Base-by-base conservation (phyloP, 2,113 vertebrate species). In the Lanius ludovicianus region DNA sequence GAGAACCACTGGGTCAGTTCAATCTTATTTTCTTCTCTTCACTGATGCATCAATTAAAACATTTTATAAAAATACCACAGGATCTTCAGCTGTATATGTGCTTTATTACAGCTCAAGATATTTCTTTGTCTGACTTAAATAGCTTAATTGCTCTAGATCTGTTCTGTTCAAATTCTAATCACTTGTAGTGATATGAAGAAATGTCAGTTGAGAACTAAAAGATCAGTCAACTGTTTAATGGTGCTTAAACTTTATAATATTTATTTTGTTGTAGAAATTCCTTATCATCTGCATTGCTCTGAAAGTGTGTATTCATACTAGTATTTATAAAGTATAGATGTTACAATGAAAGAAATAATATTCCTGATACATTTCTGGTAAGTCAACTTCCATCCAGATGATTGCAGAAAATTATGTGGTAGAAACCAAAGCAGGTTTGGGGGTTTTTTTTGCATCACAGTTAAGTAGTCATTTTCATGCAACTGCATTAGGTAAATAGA, bases 301-400 rank as follows among this genome's bases (percentile, higher is more conserved):
- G 18, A 24, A 67, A 55, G 17, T 47, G 10, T 55, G 16, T 62
- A 33, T 60, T 59, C 64, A 42, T 67, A 35, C 12, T 67, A 42
- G 2, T 59, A 22, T 56, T 70, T 71, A 8, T 60, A 35, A 90
- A 63, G 9, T 55, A 10, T 22, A 50, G 30, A 11, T 30, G 35
- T 41, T 71, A 15, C 11, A 52, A 10, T 78, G 35, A 60, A 52
- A 82, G 27, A 3, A 56, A 35, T 76, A 1, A 10, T 71, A 16
- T 64, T 81, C 25, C n/a, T 71, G 28, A 60, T 65, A 22, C 10
- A 9, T 65, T 41, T 71, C 30, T 68, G n/a, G 35, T 64, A 67
- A 50, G 15, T 47, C 23, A 47, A 0, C 23, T 96, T 68, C 20
- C 1, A 0, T 55, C 28, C 33, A 27, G 23, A 69, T 3, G 5